These are phyloP conservation scores for Triplophysa bombifrons DNA, from an alignment of 2,797 vertebrate genomes.

Conservation along the genomic window DNA sequence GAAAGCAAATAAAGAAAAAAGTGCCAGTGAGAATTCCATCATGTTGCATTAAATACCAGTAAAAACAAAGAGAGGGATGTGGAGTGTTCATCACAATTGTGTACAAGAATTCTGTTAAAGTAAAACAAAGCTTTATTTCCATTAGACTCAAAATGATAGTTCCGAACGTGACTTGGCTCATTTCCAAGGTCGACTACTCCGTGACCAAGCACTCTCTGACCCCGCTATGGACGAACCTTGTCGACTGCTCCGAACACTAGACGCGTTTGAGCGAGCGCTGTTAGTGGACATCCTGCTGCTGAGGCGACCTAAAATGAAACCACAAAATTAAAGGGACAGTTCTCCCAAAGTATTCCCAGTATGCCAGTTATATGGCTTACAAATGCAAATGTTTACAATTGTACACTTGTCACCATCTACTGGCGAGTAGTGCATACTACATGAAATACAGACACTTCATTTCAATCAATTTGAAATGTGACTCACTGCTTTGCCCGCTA, in stretches of 20 bases:
- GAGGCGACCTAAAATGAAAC: slow-evolving; percentile 72
- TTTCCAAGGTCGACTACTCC: slow-evolving; percentile 87
- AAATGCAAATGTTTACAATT: not conserved
- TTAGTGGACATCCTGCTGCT: slow-evolving; percentile 75
- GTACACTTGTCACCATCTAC: slow-evolving; percentile 11
- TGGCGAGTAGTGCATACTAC: slow-evolving; percentile 1
- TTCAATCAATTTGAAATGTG: not conserved
- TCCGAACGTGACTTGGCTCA: slow-evolving; percentile 56
- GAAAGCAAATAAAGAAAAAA: slow-evolving; percentile 1
- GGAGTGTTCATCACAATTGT: slow-evolving; percentile 15
- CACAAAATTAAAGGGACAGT: not conserved
- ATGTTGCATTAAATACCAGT: not conserved
- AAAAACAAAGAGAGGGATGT: not conserved
- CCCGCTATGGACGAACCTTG: slow-evolving; percentile 63
- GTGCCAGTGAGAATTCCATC: slow-evolving; percentile 7
- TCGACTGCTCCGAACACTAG: slow-evolving; percentile 63
- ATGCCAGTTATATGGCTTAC: no score
- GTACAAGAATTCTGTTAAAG: slow-evolving; percentile 14
- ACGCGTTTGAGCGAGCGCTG: slow-evolving; percentile 69
- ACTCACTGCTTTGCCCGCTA: slow-evolving; percentile 81
- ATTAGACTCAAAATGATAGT: slow-evolving; percentile 28
- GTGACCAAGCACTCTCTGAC: slow-evolving; percentile 60
- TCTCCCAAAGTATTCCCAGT: no score
- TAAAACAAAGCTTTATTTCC: slow-evolving; percentile 43
- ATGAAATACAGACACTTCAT: not conserved